Percentiles rank a stretch among this genome's conserved stretches.
Conservation (phyloP, 2,888 invertebrate genomes). For the Margaritifera margaritifera region DNA sequence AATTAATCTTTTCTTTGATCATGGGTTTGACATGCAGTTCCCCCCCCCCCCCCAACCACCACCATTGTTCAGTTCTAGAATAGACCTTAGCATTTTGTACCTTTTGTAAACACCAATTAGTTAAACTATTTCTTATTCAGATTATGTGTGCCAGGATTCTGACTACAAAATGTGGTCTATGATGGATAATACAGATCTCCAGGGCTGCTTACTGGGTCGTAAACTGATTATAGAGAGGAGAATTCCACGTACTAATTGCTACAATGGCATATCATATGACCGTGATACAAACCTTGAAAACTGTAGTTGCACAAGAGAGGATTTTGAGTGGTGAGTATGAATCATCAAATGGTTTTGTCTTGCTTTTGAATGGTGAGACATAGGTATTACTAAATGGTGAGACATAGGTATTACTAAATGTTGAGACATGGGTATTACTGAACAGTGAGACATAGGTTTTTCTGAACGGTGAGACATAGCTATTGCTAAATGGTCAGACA, state of each 20-base stretch:
- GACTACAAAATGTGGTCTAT: slow-evolving; percentile 94
- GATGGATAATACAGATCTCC: slow-evolving; percentile 74
- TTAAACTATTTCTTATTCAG: slow-evolving; percentile 26
- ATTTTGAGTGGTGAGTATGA: slow-evolving; percentile 83
- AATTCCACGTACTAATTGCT: slow-evolving; percentile 84
- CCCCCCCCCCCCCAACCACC: too few relatives aligned
- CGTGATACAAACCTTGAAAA: slow-evolving; percentile 81
- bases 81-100: too few relatives aligned
- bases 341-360: not conserved
- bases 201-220: slow-evolving; percentile 84
- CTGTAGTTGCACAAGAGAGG: slow-evolving; percentile 86
- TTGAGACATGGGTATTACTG: not conserved
- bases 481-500: too few relatives aligned
- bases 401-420: too few relatives aligned
- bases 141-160: slow-evolving; percentile 78
- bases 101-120: too few relatives aligned
- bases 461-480: too few relatives aligned
- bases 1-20: too few relatives aligned
- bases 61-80: too few relatives aligned
- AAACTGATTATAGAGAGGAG: slow-evolving; percentile 85
- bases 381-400: too few relatives aligned
- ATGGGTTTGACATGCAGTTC: too few relatives aligned
- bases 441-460: too few relatives aligned
- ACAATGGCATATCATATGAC: slow-evolving; percentile 85
- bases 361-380: not conserved